Evolutionary conservation across 2,113 vertebrate genomes (phyloP).

Genomic region (Colinus virginianus): DNA sequence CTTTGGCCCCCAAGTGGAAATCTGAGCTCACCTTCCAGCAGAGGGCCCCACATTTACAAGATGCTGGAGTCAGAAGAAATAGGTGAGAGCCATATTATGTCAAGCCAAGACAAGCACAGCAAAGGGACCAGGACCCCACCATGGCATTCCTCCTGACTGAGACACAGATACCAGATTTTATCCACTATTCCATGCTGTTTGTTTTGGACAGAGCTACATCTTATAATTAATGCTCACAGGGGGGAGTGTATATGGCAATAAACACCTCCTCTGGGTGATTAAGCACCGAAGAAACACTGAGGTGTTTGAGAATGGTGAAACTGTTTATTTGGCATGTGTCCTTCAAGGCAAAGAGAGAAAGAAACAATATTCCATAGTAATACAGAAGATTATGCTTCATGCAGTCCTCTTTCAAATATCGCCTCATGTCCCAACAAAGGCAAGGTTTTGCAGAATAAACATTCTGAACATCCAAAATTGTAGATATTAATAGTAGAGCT

Average conservation of each 20-base stretch:
- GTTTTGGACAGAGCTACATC: fast-evolving
- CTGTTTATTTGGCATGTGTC: neutral
- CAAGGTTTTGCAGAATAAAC: neutral
- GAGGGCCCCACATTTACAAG: neutral
- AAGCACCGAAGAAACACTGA: neutral
- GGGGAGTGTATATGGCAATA: neutral
- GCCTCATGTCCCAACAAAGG: neutral
- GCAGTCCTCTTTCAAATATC: neutral
- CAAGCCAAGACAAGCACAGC: neutral
- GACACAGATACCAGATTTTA: neutral
- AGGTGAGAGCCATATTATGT: neutral
- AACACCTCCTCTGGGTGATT: neutral
- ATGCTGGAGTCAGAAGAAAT: neutral
- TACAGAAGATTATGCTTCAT: neutral
- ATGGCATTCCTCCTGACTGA: neutral
- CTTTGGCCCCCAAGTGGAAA: neutral
- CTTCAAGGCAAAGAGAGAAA: neutral
- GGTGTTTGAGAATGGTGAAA: neutral
- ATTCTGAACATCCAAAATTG: neutral
- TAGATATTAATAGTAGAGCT: neutral
- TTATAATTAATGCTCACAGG: neutral
- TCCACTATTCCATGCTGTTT: neutral
- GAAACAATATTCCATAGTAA: slow-evolving; percentile 4
- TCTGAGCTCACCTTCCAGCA: neutral
- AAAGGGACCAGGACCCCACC: neutral